A percentile compares a stretch with the other conserved stretches of the same genome.
These are phyloP conservation scores for Miichthys miiuy DNA, from an alignment of 2,797 vertebrate species.

Conservation along the genomic window DNA sequence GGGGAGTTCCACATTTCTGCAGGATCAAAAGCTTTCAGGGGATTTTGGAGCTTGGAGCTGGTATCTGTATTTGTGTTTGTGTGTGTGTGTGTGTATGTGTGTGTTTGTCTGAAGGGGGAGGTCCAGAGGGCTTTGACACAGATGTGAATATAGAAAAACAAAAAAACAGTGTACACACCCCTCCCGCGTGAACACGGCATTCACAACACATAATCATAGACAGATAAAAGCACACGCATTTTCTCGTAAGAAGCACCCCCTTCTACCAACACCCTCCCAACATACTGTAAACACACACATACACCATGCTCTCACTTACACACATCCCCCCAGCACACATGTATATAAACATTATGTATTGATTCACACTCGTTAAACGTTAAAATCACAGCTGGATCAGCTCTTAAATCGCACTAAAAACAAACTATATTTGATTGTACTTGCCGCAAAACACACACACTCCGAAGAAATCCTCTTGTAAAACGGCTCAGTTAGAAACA, in stretches of 20 bases:
- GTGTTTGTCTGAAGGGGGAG: slow-evolving; percentile 2
- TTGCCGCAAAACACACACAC: neutral
- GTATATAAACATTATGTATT: slow-evolving; percentile 10
- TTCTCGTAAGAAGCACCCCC: slow-evolving; percentile 4
- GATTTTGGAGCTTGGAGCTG: slow-evolving; percentile 72
- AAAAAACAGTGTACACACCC: slow-evolving; percentile 56
- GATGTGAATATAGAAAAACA: slow-evolving; percentile 79
- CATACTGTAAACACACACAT: slow-evolving; percentile 6
- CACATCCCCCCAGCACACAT: neutral
- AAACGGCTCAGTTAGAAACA: neutral
- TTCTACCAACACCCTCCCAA: neutral
- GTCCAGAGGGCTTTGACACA: slow-evolving; percentile 72
- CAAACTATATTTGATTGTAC: slow-evolving; percentile 28
- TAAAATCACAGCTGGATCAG: slow-evolving; percentile 41
- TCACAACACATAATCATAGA: slow-evolving; percentile 45
- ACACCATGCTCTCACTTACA: slow-evolving; percentile 2
- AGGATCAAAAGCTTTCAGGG: slow-evolving; percentile 81
- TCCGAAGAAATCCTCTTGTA: no score
- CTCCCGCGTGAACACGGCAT: slow-evolving; percentile 3
- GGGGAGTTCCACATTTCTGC: slow-evolving; percentile 72
- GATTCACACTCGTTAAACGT: slow-evolving; percentile 17
- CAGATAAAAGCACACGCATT: slow-evolving; percentile 19
- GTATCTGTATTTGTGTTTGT: slow-evolving; percentile 58
- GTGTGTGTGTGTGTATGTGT: neutral
- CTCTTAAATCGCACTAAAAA: slow-evolving; percentile 29